These are phyloP conservation scores for Myotis daubentonii DNA, from an alignment of 2,797 vertebrate genomes.

Conservation along the genomic window DNA sequence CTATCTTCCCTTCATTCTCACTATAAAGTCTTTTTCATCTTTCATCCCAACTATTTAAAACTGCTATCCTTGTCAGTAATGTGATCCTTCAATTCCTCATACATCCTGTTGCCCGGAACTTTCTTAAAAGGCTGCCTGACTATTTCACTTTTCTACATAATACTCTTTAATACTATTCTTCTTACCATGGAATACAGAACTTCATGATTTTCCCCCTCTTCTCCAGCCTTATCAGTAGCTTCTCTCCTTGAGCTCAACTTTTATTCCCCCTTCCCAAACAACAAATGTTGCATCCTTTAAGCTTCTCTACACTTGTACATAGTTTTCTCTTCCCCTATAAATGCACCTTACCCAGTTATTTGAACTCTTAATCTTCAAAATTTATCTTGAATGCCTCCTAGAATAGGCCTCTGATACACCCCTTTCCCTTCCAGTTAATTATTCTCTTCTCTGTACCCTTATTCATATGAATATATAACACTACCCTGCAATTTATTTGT, in stretches of 20 bases:
- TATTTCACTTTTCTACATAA: not conserved
- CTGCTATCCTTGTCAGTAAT: not conserved
- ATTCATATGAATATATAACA: not conserved
- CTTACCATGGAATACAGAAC: not conserved
- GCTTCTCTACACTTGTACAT: not conserved
- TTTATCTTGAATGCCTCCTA: not conserved
- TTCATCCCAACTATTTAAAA: constrained; percentile 28
- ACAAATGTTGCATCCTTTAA: not conserved
- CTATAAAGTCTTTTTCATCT: not conserved
- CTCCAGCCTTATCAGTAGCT: not conserved
- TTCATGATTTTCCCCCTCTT: not conserved
- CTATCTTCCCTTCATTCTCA: not conserved
- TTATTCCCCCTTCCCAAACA: not conserved
- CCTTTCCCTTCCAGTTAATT: not conserved
- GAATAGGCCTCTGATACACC: not conserved
- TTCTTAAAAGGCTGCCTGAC: not conserved
- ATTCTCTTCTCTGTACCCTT: not conserved
- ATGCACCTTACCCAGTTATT: not conserved
- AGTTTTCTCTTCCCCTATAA: not conserved
- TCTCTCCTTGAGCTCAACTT: not conserved
- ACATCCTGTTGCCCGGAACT: not conserved
- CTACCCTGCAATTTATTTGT: not conserved
- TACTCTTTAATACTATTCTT: not conserved
- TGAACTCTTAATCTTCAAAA: not conserved
- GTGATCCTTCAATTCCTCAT: not conserved